phyloP scores from a whole-genome alignment of 2,113 vertebrate species.

The Typhlomys cinereus region DNA sequence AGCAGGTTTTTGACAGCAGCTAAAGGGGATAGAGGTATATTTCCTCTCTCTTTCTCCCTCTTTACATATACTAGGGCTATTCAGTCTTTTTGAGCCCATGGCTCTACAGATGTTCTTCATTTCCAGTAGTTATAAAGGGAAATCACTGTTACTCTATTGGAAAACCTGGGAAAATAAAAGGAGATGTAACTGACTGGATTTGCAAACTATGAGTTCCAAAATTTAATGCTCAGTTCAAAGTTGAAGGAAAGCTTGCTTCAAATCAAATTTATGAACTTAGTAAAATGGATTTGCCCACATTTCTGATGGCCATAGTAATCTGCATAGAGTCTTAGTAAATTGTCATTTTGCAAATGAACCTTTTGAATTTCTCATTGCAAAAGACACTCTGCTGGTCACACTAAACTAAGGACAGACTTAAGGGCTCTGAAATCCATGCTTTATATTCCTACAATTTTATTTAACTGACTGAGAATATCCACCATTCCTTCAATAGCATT shows the following conservation, averaged over 20 bases:
- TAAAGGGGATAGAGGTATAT: background rate
- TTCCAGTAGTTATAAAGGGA: background rate
- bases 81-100: constrained; percentile 22
- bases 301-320: background rate
- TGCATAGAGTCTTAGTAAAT: constrained; percentile 7
- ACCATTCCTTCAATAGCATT: background rate
- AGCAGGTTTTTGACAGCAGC: constrained; percentile 49
- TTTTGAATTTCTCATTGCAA: constrained; percentile 1
- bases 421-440: background rate
- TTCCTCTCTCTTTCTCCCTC: background rate
- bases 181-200: constrained; percentile 22
- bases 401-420: background rate
- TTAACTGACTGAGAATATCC: background rate
- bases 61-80: constrained; percentile 17
- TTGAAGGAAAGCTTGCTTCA: constrained; percentile 52
- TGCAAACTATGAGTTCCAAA: constrained; percentile 2
- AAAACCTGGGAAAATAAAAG: constrained; percentile 56
- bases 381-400: background rate
- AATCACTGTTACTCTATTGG: background rate
- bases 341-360: background rate
- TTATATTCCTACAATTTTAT: constrained; percentile 35
- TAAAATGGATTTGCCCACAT: constrained; percentile 32
- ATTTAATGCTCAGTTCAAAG: constrained; percentile 43
- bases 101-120: background rate
- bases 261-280: constrained; percentile 51